These are phyloP conservation scores for Gymnarchus niloticus DNA, from an alignment of 2,113 vertebrate species.

Conservation along the genomic window DNA sequence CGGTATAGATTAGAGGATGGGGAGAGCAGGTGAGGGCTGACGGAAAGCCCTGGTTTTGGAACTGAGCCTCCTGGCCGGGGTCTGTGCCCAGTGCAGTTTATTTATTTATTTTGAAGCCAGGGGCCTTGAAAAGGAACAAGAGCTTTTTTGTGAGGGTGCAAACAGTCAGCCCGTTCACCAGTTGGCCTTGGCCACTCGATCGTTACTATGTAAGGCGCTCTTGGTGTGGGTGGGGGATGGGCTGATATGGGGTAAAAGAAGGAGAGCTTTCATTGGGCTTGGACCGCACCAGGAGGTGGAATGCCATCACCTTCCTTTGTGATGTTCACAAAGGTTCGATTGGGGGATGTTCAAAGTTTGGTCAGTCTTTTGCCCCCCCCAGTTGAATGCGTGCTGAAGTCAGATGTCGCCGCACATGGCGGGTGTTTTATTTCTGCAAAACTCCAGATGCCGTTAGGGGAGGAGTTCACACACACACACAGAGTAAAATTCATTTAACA, in stretches of 20 bases:
- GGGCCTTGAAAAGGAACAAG: conserved; percentile 33
- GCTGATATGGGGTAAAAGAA: conserved; percentile 1
- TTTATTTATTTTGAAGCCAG: conserved; percentile 24
- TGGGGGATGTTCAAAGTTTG: background rate
- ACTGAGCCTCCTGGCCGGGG: conserved; percentile 23
- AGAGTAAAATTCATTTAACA: no score
- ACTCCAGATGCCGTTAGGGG: background rate
- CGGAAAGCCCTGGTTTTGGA: conserved; percentile 5
- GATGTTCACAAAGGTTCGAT: conserved; percentile 24
- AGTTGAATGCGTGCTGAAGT: background rate
- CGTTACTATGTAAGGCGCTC: conserved; percentile 17
- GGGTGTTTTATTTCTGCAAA: background rate
- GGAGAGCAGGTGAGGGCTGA: conserved; percentile 20
- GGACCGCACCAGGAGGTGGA: conserved; percentile 22
- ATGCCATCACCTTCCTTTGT: conserved; percentile 30
- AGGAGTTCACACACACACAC: background rate
- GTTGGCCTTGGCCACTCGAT: conserved; percentile 24
- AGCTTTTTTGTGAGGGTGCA: conserved; percentile 23
- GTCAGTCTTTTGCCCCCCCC: background rate
- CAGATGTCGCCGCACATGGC: background rate
- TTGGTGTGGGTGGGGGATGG: background rate
- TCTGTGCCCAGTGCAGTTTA: conserved; percentile 22
- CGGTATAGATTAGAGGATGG: conserved; percentile 27
- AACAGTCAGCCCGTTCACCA: conserved; percentile 21
- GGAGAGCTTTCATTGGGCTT: conserved; percentile 27